Percentiles rank a stretch among this genome's conserved stretches.
phyloP scores from a whole-genome alignment of 2,113 vertebrate genomes.

The Nanger granti region DNA sequence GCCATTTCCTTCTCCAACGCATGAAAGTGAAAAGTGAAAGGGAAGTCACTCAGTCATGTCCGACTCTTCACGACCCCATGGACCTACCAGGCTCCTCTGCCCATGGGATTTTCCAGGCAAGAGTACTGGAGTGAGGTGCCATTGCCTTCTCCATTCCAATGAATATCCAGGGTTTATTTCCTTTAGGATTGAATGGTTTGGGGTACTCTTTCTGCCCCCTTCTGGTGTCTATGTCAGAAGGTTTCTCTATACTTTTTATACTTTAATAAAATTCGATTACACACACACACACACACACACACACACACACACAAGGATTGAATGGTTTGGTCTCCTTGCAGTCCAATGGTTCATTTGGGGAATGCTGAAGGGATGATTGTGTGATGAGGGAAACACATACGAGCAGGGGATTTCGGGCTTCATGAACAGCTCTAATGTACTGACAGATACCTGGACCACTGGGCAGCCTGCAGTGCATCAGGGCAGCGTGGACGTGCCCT shows the following conservation, averaged over 20 bases:
- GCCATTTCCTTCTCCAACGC: too few relatives aligned
- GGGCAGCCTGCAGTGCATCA: background rate
- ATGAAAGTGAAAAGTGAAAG: too few relatives aligned
- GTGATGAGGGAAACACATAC: background rate
- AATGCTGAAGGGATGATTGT: background rate
- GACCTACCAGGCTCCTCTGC: too few relatives aligned
- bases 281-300: too few relatives aligned
- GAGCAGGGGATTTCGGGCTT: background rate
- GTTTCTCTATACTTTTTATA: background rate
- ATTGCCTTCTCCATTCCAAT: background rate
- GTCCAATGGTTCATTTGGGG: background rate
- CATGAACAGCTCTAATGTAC: background rate
- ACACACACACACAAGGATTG: background rate
- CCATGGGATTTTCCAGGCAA: too few relatives aligned
- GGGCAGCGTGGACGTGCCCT: fast-evolving
- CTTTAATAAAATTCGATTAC: background rate
- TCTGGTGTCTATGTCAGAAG: background rate
- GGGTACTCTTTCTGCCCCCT: background rate
- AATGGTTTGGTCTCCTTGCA: background rate
- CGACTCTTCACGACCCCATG: fast-evolving
- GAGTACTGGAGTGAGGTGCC: too few relatives aligned
- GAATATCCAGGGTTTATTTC: background rate
- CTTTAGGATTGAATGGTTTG: background rate
- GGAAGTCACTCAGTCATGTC: too few relatives aligned
- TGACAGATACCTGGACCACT: background rate